Percentiles rank a stretch among this genome's conserved stretches.
phyloP scores from a whole-genome alignment of 2,113 vertebrate genomes.

The human (Homo sapiens) region DNA sequence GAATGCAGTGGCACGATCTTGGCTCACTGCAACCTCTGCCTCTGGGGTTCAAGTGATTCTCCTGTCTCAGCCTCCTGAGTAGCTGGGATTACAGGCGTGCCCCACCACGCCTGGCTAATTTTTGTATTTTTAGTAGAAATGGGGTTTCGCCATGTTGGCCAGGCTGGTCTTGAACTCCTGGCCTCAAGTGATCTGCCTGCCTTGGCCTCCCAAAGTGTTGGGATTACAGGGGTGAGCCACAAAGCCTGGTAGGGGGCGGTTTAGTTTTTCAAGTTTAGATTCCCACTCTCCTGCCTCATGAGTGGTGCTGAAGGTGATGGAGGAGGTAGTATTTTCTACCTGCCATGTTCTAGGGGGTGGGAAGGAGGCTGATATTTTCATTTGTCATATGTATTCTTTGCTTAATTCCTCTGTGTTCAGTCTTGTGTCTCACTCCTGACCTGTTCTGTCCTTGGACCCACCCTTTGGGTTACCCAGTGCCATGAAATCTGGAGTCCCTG shows the following conservation, averaged over 20 bases:
- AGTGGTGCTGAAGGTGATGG: not conserved
- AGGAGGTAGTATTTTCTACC: not conserved
- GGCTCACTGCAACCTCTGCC: no score
- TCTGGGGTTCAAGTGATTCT: no score
- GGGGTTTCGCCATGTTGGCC: no score
- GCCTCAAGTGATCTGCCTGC: no score
- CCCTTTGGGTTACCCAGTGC: not conserved
- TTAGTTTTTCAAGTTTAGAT: not conserved
- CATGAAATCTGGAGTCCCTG: not conserved
- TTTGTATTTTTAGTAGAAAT: no score
- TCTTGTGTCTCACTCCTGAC: not conserved
- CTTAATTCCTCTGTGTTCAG: not conserved
- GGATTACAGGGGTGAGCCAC: no score
- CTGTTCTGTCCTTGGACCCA: not conserved
- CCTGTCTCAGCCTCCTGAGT: no score
- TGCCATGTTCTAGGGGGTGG: not conserved
- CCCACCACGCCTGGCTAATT: no score
- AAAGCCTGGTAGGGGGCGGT: not conserved
- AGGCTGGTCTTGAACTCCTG: no score
- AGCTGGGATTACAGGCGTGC: no score
- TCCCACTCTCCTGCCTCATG: not conserved
- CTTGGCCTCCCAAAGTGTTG: no score
- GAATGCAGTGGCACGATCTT: no score
- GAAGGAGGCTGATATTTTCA: not conserved
- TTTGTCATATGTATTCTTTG: not conserved